Percentiles rank a stretch among this genome's conserved stretches.
These are phyloP conservation scores for Tachina grossa DNA, from an alignment of 2,888 invertebrate genomes.

Conservation along the genomic window DNA sequence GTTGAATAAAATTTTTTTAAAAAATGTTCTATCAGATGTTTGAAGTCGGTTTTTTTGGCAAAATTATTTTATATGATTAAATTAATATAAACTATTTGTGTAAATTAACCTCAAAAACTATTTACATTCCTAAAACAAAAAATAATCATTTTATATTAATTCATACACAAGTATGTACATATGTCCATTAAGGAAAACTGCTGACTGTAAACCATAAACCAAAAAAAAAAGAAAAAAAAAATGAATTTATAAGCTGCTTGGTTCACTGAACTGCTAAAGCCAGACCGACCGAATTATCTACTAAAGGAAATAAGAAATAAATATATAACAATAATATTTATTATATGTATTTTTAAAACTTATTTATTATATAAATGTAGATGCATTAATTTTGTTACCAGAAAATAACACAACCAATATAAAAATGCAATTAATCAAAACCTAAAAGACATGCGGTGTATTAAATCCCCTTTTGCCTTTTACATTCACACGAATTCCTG, in stretches of 20 bases:
- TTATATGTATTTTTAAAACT: slow-evolving; percentile 48
- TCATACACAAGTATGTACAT: no score
- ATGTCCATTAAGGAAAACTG: background rate
- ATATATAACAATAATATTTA: slow-evolving; percentile 59
- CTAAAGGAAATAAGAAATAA: slow-evolving; percentile 38
- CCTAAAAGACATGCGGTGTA: slow-evolving; percentile 70
- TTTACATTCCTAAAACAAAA: no score
- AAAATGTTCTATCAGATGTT: no score
- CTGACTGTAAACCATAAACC: background rate
- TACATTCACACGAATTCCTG: slow-evolving; percentile 15
- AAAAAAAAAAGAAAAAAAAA: slow-evolving; percentile 1
- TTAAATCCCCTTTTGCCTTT: slow-evolving; percentile 62
- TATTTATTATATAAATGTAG: slow-evolving; percentile 59
- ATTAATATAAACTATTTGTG: no score
- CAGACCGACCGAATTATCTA: background rate
- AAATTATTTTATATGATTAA: no score
- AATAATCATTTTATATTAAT: no score
- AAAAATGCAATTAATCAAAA: slow-evolving; percentile 74
- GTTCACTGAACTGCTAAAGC: slow-evolving; percentile 53
- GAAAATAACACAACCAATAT: slow-evolving; percentile 67
- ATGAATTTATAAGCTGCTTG: slow-evolving; percentile 20
- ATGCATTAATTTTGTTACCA: slow-evolving; percentile 70
- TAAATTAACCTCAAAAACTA: no score
- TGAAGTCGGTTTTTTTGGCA: no score
- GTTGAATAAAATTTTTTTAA: no score